Evolutionary conservation across 1,140 invertebrate genomes (phyloP), one percentile per base, ranked within the genome.

Genomic region (Trachymyrmex septentrionalis): DNA sequence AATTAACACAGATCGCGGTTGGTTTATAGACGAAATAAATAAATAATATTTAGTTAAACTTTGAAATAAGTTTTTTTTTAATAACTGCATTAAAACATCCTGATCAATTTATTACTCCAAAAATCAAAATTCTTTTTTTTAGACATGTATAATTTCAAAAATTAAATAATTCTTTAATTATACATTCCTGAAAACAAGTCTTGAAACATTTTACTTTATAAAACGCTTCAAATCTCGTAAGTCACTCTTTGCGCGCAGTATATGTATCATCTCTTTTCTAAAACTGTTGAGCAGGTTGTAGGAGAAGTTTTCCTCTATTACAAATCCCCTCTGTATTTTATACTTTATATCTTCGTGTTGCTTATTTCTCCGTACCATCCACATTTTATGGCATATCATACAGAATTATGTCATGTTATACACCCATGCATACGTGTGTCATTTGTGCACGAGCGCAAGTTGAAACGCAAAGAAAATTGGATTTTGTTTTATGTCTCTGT

Each of bases 401-500:
- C 2, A 3, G 21, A 10, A 81, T 69, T 71, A 38, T 21, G 16
- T 30, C 21, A 34, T 38, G 34, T 73, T 57, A 82, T 19, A 72
- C 24, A 12, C 3, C 21, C 34, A 82, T 61, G 19, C 67, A 59
- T 34, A 82, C 9, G 67, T 19, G 19, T 84, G 24, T 75, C 55
- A 61, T 61, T 72, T 44, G 53, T 73, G 19, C 19, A 6, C 24
- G 12, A 50, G 14, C 30, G 24, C 48, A 38, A 24, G 34, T 19
- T 57, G 19, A 84, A 24, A n/a, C 21, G 14, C 44, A 16, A 24
- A 57, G 66, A 57, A 81, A n/a, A 84, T 84, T 73, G 69, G 38
- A 84, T 84, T 63, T 75, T 61, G 38, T 61, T 84, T 84, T 84
- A 84, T 9, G 19, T 84, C 38, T 61, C 24, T 48, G 16, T 9